Percentiles rank a stretch among this genome's conserved stretches.
Conservation (phyloP, 2,888 invertebrate species). For the Tetragonula carbonaria region DNA sequence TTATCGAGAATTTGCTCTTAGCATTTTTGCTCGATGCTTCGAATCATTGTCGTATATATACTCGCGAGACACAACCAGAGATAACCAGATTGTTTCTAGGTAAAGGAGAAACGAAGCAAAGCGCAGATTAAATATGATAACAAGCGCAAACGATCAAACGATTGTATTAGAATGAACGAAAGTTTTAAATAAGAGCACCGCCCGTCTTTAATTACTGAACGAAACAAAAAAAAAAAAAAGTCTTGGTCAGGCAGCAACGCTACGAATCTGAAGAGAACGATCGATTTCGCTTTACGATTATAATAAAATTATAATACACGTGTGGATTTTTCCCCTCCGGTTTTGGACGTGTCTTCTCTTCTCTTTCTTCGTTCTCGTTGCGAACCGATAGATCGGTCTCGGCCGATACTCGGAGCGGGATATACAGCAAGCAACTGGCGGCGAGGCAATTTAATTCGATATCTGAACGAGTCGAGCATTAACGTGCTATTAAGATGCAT, state of each 20-base stretch:
- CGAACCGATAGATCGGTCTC: not conserved
- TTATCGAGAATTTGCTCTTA: constrained; percentile 4
- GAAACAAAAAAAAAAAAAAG: not conserved
- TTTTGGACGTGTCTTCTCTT: not conserved
- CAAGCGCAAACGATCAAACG: constrained; percentile 4
- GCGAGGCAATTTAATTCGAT: constrained; percentile 28
- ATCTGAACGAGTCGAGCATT: constrained; percentile 36
- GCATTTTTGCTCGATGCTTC: not conserved
- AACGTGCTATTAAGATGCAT: constrained; percentile 52
- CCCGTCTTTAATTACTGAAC: constrained; percentile 48
- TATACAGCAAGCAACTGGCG: not conserved
- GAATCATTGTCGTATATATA: not conserved
- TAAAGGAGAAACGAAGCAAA: not conserved
- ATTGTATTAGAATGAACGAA: not conserved
- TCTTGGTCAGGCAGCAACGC: not conserved
- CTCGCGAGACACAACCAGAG: too few relatives aligned
- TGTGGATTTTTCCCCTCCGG: not conserved
- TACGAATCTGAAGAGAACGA: constrained; percentile 40
- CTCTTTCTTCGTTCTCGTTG: not conserved
- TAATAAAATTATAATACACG: constrained; percentile 21
- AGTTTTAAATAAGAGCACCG: constrained; percentile 6
- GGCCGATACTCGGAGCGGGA: not conserved
- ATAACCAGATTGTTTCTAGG: not conserved
- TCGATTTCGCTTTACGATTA: constrained; percentile 38
- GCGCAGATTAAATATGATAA: not conserved